Evolutionary conservation across 1,140 invertebrate species (phyloP).

Genomic region (Cotesia vestalis): DNA sequence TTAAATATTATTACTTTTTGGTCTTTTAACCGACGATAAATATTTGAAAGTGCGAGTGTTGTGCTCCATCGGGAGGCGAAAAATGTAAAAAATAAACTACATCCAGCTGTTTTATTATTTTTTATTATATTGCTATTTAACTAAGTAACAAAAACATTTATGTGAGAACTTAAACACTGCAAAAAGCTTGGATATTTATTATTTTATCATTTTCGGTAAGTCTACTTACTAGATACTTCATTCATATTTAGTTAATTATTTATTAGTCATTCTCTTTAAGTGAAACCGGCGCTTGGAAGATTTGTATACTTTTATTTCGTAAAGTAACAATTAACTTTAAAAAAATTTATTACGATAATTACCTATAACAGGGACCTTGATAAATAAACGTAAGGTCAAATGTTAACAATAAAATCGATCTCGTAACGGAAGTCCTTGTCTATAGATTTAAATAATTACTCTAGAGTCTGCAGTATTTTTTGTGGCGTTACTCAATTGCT

Average conservation of each 20-base stretch:
- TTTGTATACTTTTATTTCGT: too few species aligned
- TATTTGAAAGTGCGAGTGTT: too few species aligned
- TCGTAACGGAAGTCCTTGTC: constrained; percentile 42
- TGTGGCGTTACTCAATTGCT: not conserved
- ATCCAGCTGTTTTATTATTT: not conserved
- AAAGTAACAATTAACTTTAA: too few species aligned
- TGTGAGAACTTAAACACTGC: constrained; percentile 27
- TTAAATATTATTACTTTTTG: too few species aligned
- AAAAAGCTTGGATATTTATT: constrained; percentile 36
- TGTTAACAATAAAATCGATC: constrained; percentile 39
- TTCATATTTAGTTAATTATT: not conserved
- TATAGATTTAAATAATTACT: constrained; percentile 24
- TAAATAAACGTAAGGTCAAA: constrained; percentile 30
- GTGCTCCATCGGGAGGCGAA: too few species aligned
- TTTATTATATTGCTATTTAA: constrained; percentile 7
- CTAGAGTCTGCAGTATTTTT: constrained; percentile 25
- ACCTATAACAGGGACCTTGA: constrained; percentile 10
- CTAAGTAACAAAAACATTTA: constrained; percentile 27
- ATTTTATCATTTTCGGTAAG: constrained; percentile 8
- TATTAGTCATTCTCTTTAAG: not conserved
- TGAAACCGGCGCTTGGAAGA: too few species aligned
- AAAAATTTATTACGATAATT: too few species aligned
- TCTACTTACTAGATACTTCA: not conserved
- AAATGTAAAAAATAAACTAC: too few species aligned
- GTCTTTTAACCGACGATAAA: too few species aligned